Evolutionary conservation across 2,888 invertebrate species (phyloP), one percentile per base, ranked within the genome.

Genomic region (Eremobia ochroleuca): DNA sequence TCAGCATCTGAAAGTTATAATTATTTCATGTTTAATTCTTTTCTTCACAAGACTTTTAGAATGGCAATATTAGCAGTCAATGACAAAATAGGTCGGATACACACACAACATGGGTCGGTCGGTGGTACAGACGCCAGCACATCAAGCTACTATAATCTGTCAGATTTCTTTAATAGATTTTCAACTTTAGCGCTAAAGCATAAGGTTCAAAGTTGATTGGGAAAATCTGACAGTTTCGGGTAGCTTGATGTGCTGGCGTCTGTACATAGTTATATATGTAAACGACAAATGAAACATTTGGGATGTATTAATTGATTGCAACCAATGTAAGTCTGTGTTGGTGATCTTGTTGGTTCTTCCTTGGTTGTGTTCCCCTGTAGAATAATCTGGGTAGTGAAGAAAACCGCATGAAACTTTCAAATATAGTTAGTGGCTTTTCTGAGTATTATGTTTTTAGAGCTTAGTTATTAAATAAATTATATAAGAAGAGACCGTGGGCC

Each of bases 1-100:
- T 94, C 94, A 2, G 87, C 86, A 69, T 93, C 68, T 68, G 68
- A 52, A 68, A 68, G 9, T n/a, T n/a, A 52, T 11, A 11, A 34
- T 68, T 3, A 52, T 18, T 25, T 9, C 1, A 5, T 28, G 13
- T 49, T 67, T 25, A 34, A 34, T 49, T 25, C 0, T 67, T 34
- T 65, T n/a, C 8, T 64, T 64, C 18, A 18, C 15, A 40, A n/a
- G 9, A n/a, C 9, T 18, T 40, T n/a, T n/a, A n/a, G 9, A 40
- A 59, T 31, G 31, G 21, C 31, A 9, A 59, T 21, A 28, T 58
- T 58, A 58, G 5, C 13, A 28, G 13, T 55, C 5, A n/a, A 58
- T 55, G 11, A 55, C 13, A 25, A 58, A n/a, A 13, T 55, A n/a
- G 4, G n/a, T n/a, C n/a, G n/a, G n/a, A n/a, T n/a, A n/a, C n/a